These are phyloP conservation scores for Distichodus sexfasciatus DNA, from an alignment of 2,797 vertebrate genomes.

Conservation along the genomic window DNA sequence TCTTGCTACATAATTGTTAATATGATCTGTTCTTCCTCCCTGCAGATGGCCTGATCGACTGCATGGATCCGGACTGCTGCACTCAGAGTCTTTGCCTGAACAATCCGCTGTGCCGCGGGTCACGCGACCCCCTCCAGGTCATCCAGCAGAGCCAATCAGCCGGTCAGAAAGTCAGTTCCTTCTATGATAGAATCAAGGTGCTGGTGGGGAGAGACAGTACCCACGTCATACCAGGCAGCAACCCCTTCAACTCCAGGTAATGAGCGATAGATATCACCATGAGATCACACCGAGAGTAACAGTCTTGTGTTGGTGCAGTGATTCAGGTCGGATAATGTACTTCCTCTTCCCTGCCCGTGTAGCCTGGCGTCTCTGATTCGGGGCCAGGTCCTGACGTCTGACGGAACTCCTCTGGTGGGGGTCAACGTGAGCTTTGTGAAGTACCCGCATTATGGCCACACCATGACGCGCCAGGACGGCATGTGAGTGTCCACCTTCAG, in stretches of 20 bases:
- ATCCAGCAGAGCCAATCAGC: constrained; percentile 87
- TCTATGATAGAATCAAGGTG: constrained; percentile 94
- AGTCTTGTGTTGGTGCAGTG: no score
- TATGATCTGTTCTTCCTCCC: background rate
- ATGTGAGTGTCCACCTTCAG: constrained; percentile 72
- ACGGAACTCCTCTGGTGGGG: constrained; percentile 85
- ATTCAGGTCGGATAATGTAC: no score
- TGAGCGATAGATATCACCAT: background rate
- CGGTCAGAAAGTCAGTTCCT: constrained; percentile 82
- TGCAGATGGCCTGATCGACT: constrained; percentile 95
- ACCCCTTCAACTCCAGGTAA: constrained; percentile 96
- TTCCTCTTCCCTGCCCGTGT: no score
- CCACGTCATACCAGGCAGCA: constrained; percentile 91
- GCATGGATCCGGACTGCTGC: constrained; percentile 98
- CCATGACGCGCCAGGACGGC: constrained; percentile 87
- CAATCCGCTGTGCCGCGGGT: constrained; percentile 91
- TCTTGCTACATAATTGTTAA: background rate
- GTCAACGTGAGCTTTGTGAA: constrained; percentile 89
- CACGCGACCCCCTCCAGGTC: constrained; percentile 91
- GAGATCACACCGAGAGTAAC: no score
- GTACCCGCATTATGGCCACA: constrained; percentile 84
- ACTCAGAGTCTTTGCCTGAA: constrained; percentile 91
- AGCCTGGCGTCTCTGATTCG: constrained; percentile 86
- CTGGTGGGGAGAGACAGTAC: constrained; percentile 94
- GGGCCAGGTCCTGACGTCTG: constrained; percentile 86